phyloP scores from a whole-genome alignment of 2,113 vertebrate genomes.

The Osmerus eperlanus region DNA sequence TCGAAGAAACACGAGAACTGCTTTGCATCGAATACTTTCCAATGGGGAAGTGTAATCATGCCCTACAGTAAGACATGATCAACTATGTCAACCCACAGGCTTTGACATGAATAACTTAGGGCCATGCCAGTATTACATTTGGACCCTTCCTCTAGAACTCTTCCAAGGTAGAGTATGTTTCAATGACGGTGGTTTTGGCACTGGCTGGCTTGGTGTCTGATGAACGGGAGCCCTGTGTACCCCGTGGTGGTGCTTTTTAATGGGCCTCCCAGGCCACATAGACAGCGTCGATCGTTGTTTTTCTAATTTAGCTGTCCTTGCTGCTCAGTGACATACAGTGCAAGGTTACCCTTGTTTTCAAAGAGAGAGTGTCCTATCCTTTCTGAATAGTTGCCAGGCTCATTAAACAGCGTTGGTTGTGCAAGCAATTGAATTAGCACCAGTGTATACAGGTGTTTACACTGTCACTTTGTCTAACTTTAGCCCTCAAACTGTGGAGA shows the following conservation, averaged over 20 bases:
- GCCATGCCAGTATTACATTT: neutral
- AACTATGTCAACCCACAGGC: neutral
- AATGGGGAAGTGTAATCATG: neutral
- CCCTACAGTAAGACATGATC: neutral
- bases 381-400: slow-evolving; percentile 23
- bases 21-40: neutral
- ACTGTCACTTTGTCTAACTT: neutral
- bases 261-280: slow-evolving; percentile 43
- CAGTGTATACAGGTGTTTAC: neutral
- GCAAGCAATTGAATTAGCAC: slow-evolving; percentile 5
- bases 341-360: slow-evolving; percentile 12
- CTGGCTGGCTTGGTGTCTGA: slow-evolving; percentile 26
- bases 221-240: slow-evolving; percentile 31
- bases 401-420: slow-evolving; percentile 4
- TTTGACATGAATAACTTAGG: slow-evolving; percentile 10
- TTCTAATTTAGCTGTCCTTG: slow-evolving; percentile 56
- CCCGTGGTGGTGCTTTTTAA: slow-evolving; percentile 60
- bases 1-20: too few species aligned
- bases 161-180: slow-evolving; percentile 10
- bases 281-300: slow-evolving; percentile 48
- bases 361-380: slow-evolving; percentile 10
- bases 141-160: slow-evolving; percentile 13
- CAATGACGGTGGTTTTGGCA: slow-evolving; percentile 42
- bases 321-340: slow-evolving; percentile 41
- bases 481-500: neutral